A percentile compares a stretch with the other conserved stretches of the same genome.
These are phyloP conservation scores for Caradrina clavipalpis DNA, from an alignment of 2,888 invertebrate species.

Conservation along the genomic window DNA sequence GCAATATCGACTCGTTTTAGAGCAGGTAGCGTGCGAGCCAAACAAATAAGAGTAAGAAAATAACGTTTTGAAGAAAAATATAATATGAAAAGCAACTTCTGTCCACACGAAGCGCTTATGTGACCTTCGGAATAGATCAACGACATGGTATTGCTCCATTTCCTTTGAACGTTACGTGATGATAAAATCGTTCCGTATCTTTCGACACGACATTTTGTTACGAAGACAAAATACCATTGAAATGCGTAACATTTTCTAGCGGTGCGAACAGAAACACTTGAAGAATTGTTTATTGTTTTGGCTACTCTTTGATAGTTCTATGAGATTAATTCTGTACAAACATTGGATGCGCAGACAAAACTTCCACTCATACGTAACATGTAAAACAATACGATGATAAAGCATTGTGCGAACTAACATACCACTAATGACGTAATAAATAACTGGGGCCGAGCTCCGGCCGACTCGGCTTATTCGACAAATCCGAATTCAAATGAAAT, in stretches of 20 bases:
- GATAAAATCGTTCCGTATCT: constrained; percentile 48
- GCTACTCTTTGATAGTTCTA: constrained; percentile 26
- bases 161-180: constrained; percentile 49
- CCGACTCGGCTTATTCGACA: constrained; percentile 55
- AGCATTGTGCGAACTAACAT: constrained; percentile 55
- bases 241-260: constrained; percentile 35
- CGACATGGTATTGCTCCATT: constrained; percentile 58
- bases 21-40: constrained; percentile 45
- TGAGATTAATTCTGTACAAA: constrained; percentile 44
- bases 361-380: constrained; percentile 39
- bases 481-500: constrained; percentile 65
- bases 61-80: constrained; percentile 50
- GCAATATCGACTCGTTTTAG: constrained; percentile 61
- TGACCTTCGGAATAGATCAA: constrained; percentile 55
- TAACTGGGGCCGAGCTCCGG: constrained; percentile 42
- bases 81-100: constrained; percentile 32
- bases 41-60: constrained; percentile 59
- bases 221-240: constrained; percentile 45
- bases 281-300: constrained; percentile 35
- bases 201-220: constrained; percentile 47
- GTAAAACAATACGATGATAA: constrained; percentile 53
- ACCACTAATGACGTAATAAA: constrained; percentile 64
- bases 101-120: constrained; percentile 20
- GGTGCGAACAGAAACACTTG: constrained; percentile 17
- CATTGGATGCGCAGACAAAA: constrained; percentile 45